Conservation (phyloP, 2,888 invertebrate genomes). For the Lottia scabra region DNA sequence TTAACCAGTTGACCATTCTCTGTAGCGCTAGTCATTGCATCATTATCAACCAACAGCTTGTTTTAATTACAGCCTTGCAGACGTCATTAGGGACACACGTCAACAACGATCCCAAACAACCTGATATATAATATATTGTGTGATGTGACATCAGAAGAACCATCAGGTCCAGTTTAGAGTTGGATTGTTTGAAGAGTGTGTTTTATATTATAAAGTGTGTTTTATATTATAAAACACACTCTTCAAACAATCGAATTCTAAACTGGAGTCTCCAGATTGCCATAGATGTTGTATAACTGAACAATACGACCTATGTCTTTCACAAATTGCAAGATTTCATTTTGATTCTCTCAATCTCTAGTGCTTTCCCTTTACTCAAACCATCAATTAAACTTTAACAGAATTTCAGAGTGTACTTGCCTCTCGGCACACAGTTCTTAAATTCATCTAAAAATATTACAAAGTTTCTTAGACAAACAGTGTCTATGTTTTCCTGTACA, state of each 20-base stretch:
- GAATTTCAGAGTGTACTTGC: slow-evolving; percentile 40
- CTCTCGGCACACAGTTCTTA: slow-evolving; percentile 54
- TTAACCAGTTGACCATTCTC: slow-evolving; percentile 63
- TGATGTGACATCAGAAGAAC: too few species aligned
- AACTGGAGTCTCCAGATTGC: slow-evolving; percentile 37
- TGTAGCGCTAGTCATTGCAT: slow-evolving; percentile 50
- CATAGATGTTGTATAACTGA: slow-evolving; percentile 45
- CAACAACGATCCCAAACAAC: slow-evolving; percentile 58
- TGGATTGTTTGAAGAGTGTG: too few species aligned
- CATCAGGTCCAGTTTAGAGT: too few species aligned
- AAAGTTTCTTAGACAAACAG: slow-evolving; percentile 43
- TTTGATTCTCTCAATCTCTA: slow-evolving; percentile 36
- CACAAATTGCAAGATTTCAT: slow-evolving; percentile 40
- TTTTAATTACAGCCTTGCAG: slow-evolving; percentile 41
- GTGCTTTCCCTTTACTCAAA: slow-evolving; percentile 29
- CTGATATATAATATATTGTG: slow-evolving; percentile 58
- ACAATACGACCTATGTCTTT: slow-evolving; percentile 44
- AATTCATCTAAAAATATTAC: slow-evolving; percentile 49
- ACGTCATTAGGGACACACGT: slow-evolving; percentile 45
- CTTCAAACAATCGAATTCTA: slow-evolving; percentile 46
- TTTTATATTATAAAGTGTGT: too few species aligned
- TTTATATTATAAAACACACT: slow-evolving; percentile 55
- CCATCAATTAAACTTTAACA: slow-evolving; percentile 28
- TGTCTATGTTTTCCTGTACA: slow-evolving; percentile 42
- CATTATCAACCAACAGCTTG: slow-evolving; percentile 46